phyloP scores from a whole-genome alignment of 2,113 vertebrate species.

The Entosphenus tridentatus region DNA sequence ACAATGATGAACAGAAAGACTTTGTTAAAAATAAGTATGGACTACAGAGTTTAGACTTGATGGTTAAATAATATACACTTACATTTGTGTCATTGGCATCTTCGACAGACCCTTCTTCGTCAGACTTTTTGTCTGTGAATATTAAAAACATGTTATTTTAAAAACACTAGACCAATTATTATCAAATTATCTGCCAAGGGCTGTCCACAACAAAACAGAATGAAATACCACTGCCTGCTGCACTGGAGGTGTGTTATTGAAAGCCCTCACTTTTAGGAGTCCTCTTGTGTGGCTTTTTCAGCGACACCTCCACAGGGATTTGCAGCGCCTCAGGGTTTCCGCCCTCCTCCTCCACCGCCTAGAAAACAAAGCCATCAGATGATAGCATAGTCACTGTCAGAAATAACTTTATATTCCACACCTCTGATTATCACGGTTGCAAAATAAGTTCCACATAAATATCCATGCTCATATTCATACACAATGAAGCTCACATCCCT shows the following conservation, averaged over 20 bases:
- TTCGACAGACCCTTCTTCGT: constrained; percentile 1
- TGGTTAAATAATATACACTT: no score
- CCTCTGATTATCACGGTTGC: no score
- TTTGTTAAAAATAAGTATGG: no score
- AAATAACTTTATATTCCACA: no score
- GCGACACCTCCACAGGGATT: neutral
- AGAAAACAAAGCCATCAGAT: constrained; percentile 9
- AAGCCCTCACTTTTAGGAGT: neutral
- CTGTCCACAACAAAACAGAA: no score
- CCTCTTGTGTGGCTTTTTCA: neutral
- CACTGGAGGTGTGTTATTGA: neutral
- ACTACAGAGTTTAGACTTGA: no score
- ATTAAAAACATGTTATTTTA: neutral
- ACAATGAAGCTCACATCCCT: no score
- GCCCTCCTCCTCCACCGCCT: constrained; percentile 79
- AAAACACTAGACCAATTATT: constrained; percentile 13
- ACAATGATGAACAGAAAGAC: no score
- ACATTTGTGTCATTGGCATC: no score
- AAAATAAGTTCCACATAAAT: no score
- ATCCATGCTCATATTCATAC: no score
- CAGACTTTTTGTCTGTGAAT: constrained; percentile 1
- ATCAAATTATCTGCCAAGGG: constrained; percentile 12
- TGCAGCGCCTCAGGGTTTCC: constrained; percentile 50
- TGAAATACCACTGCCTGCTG: neutral
- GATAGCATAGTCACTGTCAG: neutral